Percentiles rank a stretch among this genome's conserved stretches.
Evolutionary conservation across 2,888 invertebrate species (phyloP).

Genomic region (Clanis bilineata): DNA sequence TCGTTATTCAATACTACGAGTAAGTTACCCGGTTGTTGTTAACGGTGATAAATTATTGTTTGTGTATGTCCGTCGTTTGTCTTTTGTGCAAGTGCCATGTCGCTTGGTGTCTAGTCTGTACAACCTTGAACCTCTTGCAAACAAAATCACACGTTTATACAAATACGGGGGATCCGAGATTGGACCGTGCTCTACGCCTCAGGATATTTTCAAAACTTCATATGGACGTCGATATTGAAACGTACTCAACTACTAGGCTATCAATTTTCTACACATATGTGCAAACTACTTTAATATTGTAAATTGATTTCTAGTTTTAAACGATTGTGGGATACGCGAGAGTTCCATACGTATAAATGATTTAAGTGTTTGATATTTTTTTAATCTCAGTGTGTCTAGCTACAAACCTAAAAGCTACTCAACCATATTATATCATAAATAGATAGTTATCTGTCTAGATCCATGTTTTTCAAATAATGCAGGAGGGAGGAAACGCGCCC

Average conservation of each 20-base stretch:
- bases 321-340: too few species aligned
- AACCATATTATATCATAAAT: too few species aligned
- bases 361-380: too few species aligned
- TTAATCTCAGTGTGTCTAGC: too few species aligned
- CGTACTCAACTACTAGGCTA: neutral
- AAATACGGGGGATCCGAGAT: slow-evolving; percentile 35
- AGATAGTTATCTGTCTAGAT: too few species aligned
- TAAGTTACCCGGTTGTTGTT: slow-evolving; percentile 18
- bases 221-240: neutral
- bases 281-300: neutral
- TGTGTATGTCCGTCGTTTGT: slow-evolving; percentile 17
- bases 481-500: too few species aligned
- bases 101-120: slow-evolving; percentile 38
- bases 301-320: too few species aligned
- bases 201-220: neutral
- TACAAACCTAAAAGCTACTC: too few species aligned
- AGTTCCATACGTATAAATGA: too few species aligned
- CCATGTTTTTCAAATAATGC: too few species aligned
- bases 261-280: neutral
- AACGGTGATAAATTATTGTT: slow-evolving; percentile 21
- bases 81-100: slow-evolving; percentile 21
- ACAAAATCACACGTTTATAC: slow-evolving; percentile 43
- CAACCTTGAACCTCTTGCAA: slow-evolving; percentile 43
- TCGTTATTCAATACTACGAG: slow-evolving; percentile 35
- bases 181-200: slow-evolving; percentile 13